phyloP scores from a whole-genome alignment of 2,797 vertebrate genomes.

The Poecilia picta region DNA sequence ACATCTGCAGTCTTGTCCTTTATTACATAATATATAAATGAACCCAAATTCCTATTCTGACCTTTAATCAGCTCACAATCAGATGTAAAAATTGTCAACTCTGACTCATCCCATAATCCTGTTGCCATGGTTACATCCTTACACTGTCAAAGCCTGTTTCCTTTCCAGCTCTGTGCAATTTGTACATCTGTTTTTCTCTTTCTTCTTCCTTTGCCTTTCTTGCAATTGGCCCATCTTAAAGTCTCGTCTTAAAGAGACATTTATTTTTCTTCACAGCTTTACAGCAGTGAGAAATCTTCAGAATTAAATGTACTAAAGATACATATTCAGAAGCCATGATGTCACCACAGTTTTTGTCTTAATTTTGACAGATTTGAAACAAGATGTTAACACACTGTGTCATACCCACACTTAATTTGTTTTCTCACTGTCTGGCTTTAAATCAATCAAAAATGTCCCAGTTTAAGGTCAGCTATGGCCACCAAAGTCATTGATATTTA shows the following conservation, averaged over 20 bases:
- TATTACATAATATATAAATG: conserved; percentile 26
- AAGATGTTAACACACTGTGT: neutral
- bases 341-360: neutral
- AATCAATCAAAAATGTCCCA: neutral
- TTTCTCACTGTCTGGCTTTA: neutral
- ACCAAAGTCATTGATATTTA: neutral
- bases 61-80: conserved; percentile 12
- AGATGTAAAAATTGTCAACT: conserved; percentile 30
- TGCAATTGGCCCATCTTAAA: neutral
- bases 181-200: neutral
- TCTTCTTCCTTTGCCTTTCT: neutral
- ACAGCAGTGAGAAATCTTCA: neutral
- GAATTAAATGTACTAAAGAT: neutral
- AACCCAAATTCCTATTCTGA: conserved; percentile 5
- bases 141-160: neutral
- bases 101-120: conserved; percentile 53
- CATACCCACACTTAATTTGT: too few relatives aligned
- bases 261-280: neutral
- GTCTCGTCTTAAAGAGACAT: neutral
- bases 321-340: neutral
- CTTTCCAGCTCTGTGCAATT: neutral
- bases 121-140: conserved; percentile 52
- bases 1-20: neutral
- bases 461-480: neutral
- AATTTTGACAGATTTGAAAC: neutral